These are phyloP conservation scores for Haliclystus octoradiatus DNA, from an alignment of 30 jellyfish, hydroid and myxozoan genomes.

Conservation along the genomic window DNA sequence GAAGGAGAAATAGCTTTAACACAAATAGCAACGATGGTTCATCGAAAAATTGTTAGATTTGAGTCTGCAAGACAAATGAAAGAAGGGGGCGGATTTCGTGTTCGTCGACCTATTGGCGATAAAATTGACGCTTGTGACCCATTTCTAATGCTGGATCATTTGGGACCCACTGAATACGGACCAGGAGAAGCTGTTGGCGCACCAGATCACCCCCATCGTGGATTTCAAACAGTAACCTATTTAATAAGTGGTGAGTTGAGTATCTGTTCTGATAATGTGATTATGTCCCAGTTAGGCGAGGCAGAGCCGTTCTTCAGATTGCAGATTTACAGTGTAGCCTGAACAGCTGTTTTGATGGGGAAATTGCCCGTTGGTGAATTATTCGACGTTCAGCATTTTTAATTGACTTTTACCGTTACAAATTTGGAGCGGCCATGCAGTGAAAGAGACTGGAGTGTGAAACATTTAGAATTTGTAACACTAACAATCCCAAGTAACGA, in stretches of 20 bases:
- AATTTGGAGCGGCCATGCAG: no score
- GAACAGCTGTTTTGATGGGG: no score
- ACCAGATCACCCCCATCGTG: slow-evolving; percentile 98
- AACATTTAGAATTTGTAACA: no score
- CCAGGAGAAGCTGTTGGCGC: slow-evolving; percentile 99
- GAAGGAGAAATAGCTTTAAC: neutral
- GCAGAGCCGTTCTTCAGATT: no score
- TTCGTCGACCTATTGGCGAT: slow-evolving; percentile 92
- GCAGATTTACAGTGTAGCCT: no score
- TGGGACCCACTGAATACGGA: slow-evolving; percentile 85
- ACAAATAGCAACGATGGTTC: slow-evolving; percentile 7
- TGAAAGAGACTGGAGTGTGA: no score
- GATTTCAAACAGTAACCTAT: slow-evolving; percentile 92
- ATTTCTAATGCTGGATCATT: slow-evolving; percentile 83
- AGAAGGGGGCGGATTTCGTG: slow-evolving; percentile 98
- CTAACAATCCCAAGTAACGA: no score
- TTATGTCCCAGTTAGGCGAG: no score
- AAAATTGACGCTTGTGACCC: slow-evolving; percentile 80
- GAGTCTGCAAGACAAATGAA: slow-evolving; percentile 68
- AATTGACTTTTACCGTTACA: no score
- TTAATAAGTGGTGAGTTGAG: slow-evolving; percentile 54
- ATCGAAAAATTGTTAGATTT: slow-evolving; percentile 25
- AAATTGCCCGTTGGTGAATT: no score
- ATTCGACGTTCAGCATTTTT: no score
- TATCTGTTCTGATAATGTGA: no score